phyloP scores from a whole-genome alignment of 1,140 invertebrate species.

The Sweltsa coloradensis region DNA sequence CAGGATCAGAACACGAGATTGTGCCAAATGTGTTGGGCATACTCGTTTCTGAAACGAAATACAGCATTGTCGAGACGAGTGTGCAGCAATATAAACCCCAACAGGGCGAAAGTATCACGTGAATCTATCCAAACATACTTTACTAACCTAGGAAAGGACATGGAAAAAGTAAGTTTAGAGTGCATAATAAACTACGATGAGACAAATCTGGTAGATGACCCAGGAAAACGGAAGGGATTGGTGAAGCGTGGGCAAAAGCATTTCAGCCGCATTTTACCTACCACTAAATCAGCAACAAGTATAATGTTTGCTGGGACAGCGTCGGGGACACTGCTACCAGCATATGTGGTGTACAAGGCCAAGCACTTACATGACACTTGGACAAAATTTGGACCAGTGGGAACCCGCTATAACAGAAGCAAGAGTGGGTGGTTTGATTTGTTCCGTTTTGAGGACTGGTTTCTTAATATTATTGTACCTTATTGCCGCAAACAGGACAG shows the following conservation, averaged over 20 bases:
- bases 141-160: no score
- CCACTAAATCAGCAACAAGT: conserved; percentile 20
- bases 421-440: conserved; percentile 24
- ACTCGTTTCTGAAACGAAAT: no score
- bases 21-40: no score
- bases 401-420: conserved; percentile 20
- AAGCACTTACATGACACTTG: conserved; percentile 24
- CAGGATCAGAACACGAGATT: no score
- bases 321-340: conserved; percentile 18
- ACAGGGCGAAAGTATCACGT: no score
- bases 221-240: conserved; percentile 21
- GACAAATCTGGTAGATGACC: conserved; percentile 24
- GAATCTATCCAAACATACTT: no score
- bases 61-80: no score
- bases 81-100: no score
- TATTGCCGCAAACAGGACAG: conserved; percentile 17
- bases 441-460: conserved; percentile 22
- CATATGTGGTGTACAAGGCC: conserved; percentile 23
- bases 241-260: conserved; percentile 23
- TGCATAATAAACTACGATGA: conserved; percentile 29
- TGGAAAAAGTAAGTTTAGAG: no score
- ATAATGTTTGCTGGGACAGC: conserved; percentile 25
- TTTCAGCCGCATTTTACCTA: conserved; percentile 21
- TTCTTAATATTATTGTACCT: conserved; percentile 18
- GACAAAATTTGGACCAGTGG: conserved; percentile 22